Evolutionary conservation across 2,113 vertebrate species (phyloP).

Genomic region (Plotosus lineatus): DNA sequence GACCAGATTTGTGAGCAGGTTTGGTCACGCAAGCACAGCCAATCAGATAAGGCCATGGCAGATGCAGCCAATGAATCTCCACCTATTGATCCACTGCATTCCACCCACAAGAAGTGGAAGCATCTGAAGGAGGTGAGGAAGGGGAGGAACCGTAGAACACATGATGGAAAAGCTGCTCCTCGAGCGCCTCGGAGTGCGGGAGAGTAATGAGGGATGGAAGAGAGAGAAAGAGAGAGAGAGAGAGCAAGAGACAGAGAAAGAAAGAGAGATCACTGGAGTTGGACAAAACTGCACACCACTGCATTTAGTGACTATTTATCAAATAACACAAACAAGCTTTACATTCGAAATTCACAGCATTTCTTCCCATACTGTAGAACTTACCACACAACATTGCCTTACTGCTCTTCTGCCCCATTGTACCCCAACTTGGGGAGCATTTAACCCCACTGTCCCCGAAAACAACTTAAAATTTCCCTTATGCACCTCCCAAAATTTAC

Average conservation of each 20-base stretch:
- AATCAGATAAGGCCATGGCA: conserved; percentile 61
- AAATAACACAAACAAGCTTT: conserved; percentile 22
- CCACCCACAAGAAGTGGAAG: conserved; percentile 74
- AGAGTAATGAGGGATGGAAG: conserved; percentile 64
- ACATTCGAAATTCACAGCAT: conserved; percentile 2
- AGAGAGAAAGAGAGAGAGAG: conserved; percentile 11
- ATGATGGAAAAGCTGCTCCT: conserved; percentile 75
- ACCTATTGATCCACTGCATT: conserved; percentile 53
- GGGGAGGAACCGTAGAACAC: conserved; percentile 85
- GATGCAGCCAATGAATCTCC: conserved; percentile 50
- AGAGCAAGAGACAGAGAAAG: conserved; percentile 30
- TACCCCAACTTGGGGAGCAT: neutral
- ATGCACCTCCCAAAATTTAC: neutral
- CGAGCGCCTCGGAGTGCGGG: conserved; percentile 83
- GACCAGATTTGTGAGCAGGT: conserved; percentile 86
- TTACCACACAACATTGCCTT: conserved; percentile 7
- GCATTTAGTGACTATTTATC: conserved; percentile 72
- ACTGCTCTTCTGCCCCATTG: neutral
- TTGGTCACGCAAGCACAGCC: conserved; percentile 75
- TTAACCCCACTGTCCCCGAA: neutral
- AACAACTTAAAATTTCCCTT: neutral
- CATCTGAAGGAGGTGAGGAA: conserved; percentile 78
- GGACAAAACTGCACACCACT: conserved; percentile 57
- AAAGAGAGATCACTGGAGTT: conserved; percentile 56
- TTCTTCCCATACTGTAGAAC: conserved; percentile 7